Conservation (phyloP, 1,140 invertebrate genomes). For the Paracyclopina nana region DNA sequence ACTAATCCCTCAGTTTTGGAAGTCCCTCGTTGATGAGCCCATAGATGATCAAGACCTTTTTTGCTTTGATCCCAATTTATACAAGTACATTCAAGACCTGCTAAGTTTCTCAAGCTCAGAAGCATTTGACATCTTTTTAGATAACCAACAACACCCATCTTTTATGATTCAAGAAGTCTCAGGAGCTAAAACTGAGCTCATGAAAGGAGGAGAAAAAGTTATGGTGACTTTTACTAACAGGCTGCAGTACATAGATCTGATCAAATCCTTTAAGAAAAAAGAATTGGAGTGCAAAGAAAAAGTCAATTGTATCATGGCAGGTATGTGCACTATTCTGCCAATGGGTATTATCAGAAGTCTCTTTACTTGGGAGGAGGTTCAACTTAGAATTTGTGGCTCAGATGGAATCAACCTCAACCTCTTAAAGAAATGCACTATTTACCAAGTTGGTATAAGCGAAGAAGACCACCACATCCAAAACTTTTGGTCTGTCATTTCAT, state of each 20-base stretch:
- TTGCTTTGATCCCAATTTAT: conserved; percentile 26
- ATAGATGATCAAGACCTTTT: conserved; percentile 25
- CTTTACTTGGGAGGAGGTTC: conserved; percentile 25
- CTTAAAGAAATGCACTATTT: conserved; percentile 24
- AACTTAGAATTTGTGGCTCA: conserved; percentile 26
- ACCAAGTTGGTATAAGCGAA: conserved; percentile 26
- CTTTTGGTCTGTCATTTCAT: conserved; percentile 28
- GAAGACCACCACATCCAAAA: conserved; percentile 27
- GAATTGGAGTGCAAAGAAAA: conserved; percentile 23
- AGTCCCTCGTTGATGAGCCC: conserved; percentile 22
- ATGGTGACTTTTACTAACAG: conserved; percentile 24
- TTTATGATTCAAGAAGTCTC: conserved; percentile 7
- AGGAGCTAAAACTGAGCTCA: conserved; percentile 25
- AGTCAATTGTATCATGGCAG: conserved; percentile 23
- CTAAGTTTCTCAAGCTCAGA: conserved; percentile 23
- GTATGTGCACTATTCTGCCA: conserved; percentile 26
- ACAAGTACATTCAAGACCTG: conserved; percentile 27
- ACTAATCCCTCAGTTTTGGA: conserved; percentile 26
- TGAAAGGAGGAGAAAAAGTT: conserved; percentile 23
- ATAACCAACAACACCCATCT: conserved; percentile 8
- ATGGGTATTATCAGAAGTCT: conserved; percentile 23
- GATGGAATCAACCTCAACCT: conserved; percentile 26
- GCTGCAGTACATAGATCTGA: conserved; percentile 25
- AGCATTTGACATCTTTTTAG: conserved; percentile 10
- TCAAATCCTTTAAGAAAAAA: conserved; percentile 23